Percentiles rank a stretch among this genome's conserved stretches.
Conservation (phyloP, 2,113 vertebrate species). For the Coptodon bakossiorum region DNA sequence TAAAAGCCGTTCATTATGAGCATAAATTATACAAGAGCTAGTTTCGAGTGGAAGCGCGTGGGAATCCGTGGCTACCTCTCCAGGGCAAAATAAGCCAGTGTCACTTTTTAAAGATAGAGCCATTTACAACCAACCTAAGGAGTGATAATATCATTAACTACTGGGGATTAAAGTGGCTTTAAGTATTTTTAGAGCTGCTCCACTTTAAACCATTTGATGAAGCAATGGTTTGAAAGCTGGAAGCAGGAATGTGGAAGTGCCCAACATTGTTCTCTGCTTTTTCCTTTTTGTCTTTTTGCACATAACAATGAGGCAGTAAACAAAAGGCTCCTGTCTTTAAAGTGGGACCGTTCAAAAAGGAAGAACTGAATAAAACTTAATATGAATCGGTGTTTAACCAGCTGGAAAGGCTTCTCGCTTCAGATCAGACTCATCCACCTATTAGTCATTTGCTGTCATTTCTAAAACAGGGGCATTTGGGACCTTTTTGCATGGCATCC, state of each 20-base stretch:
- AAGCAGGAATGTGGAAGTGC: slow-evolving; percentile 14
- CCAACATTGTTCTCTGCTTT: neutral
- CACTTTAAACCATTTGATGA: slow-evolving; percentile 45
- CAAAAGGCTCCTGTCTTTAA: slow-evolving; percentile 4
- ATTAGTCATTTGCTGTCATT: neutral
- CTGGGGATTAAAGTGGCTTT: slow-evolving; percentile 34
- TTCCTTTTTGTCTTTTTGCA: neutral
- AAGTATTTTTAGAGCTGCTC: slow-evolving; percentile 46
- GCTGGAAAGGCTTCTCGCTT: neutral
- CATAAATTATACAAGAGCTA: slow-evolving; percentile 64
- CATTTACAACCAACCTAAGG: slow-evolving; percentile 34
- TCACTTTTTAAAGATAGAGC: slow-evolving; percentile 49
- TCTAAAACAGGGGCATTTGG: neutral
- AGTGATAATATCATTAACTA: slow-evolving; percentile 45
- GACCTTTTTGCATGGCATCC: neutral
- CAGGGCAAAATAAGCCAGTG: slow-evolving; percentile 40
- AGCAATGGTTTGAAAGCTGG: slow-evolving; percentile 44
- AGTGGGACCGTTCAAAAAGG: neutral
- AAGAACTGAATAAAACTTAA: neutral
- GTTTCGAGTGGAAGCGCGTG: slow-evolving; percentile 12
- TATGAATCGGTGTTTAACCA: neutral
- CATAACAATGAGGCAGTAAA: slow-evolving; percentile 16
- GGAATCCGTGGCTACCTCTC: slow-evolving; percentile 41
- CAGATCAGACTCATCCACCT: neutral
- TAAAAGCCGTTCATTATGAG: slow-evolving; percentile 67